A percentile compares a stretch with the other conserved stretches of the same genome.
Conservation (phyloP, 2,888 invertebrate species). For the Caenorhabditis macrosperma region DNA sequence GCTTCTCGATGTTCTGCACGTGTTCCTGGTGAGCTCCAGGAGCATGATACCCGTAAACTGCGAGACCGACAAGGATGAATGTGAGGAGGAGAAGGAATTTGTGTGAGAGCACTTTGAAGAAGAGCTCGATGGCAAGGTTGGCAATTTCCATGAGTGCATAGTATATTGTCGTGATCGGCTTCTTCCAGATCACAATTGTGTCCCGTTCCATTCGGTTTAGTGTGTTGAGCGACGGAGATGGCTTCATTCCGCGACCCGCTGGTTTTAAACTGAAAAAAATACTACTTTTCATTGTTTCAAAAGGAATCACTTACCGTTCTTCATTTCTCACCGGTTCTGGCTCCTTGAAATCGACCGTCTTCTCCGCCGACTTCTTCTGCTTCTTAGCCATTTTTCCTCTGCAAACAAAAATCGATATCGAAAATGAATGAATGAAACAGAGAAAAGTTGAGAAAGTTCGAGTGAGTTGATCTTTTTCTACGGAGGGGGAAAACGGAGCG, state of each 20-base stretch:
- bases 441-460: conserved; percentile 8
- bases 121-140: conserved; percentile 61
- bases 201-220: conserved; percentile 78
- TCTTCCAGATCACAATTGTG: conserved; percentile 81
- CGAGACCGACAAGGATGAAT: conserved; percentile 65
- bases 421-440: neutral
- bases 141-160: conserved; percentile 81
- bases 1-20: conserved; percentile 73
- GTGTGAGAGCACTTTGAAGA: conserved; percentile 75
- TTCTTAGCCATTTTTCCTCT: conserved; percentile 48
- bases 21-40: conserved; percentile 81
- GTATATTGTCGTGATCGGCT: conserved; percentile 80
- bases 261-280: conserved; percentile 52
- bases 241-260: conserved; percentile 60
- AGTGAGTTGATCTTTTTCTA: neutral
- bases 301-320: conserved; percentile 10
- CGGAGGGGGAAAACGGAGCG: neutral
- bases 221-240: conserved; percentile 73
- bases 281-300: neutral
- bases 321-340: conserved; percentile 10
- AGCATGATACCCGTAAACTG: conserved; percentile 78
- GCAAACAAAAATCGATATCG: neutral
- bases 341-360: conserved; percentile 43
- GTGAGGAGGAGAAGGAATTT: conserved; percentile 67
- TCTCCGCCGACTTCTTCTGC: conserved; percentile 22